Evolutionary conservation across 2,888 invertebrate species (phyloP), one percentile per base, ranked within the genome.

Genomic region (Pardosa pseudoannulata): DNA sequence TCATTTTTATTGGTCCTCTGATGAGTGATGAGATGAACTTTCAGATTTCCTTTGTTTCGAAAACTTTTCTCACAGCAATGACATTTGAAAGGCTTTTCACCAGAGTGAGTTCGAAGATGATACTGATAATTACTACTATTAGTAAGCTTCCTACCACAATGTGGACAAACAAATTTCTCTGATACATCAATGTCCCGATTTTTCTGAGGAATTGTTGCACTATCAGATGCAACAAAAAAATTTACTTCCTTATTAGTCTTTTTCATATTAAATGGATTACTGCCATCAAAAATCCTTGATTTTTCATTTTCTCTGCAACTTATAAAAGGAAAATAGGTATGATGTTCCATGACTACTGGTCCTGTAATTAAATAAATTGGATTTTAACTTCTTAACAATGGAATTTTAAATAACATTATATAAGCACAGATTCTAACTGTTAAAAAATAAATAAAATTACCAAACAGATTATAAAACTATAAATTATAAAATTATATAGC

Each of bases 121-220:
- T 56, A 56, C 16, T 56, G 56, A 56, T 56, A 56, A 56, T 56
- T 56, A 11, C 56, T 56, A 23, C 56, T 56, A 16, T 56, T 56
- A 23, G 56, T 23, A 56, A 56, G 56, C 23, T 11, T 23, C 23
- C 11, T 56, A n/a, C 56, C 23, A 56, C 56, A 56, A 5, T 6
- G 6, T 23, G 56, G 56, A 11, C 56, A 56, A 1, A 56, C 56
- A 56, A 23, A 56, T 23, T 56, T 56, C 23, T 56, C 36, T 36
- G 36, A 11, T 36, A 1, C 36, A 36, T 36, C 36, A 36, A 36
- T 36, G 36, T 36, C 36, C 36, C 36, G 3, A 2, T 46, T 6
- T 23, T 56, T 11, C 11, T 23, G 19, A 23, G 1, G n/a, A n/a
- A n/a, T 1, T 3, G 19, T 23, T 23, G 19, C 1, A 56, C n/a